A percentile compares a stretch with the other conserved stretches of the same genome.
These are phyloP conservation scores for Protodeltote pygarga DNA, from an alignment of 2,888 invertebrate species.

Conservation along the genomic window DNA sequence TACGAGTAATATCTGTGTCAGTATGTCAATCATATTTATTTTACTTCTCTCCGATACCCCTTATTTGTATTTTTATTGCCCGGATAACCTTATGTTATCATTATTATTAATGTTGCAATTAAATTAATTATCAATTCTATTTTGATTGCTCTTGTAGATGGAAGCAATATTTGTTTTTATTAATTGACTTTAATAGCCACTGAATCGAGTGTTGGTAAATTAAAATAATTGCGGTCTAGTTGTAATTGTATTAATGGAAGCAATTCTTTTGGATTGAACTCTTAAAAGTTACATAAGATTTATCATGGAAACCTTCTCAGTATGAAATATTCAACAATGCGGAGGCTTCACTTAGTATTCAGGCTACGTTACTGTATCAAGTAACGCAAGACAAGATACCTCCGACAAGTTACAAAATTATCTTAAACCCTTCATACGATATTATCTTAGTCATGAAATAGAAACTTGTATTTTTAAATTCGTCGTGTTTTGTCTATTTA, in stretches of 20 bases:
- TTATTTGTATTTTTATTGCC: conserved; percentile 36
- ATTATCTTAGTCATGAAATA: conserved; percentile 48
- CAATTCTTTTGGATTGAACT: conserved; percentile 41
- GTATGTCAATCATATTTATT: conserved; percentile 5
- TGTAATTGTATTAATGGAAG: conserved; percentile 18
- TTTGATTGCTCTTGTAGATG: conserved; percentile 30
- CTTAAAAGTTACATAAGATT: conserved; percentile 32
- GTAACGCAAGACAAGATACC: conserved; percentile 68
- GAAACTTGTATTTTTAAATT: conserved; percentile 40
- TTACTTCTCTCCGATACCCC: conserved; percentile 10
- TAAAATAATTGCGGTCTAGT: conserved; percentile 4
- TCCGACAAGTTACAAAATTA: conserved; percentile 48
- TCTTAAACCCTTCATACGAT: conserved; percentile 44
- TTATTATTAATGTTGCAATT: conserved; percentile 24
- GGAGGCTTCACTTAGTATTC: conserved; percentile 72
- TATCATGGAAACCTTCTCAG: conserved; percentile 53
- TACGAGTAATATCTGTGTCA: background rate
- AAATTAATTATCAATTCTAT: conserved; percentile 36
- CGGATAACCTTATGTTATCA: conserved; percentile 34
- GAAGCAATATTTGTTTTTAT: conserved; percentile 41
- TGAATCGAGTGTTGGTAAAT: conserved; percentile 27
- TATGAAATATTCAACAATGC: conserved; percentile 74
- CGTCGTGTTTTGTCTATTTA: conserved; percentile 36
- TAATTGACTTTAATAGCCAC: conserved; percentile 43
- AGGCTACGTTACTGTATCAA: conserved; percentile 65